A percentile compares a stretch with the other conserved stretches of the same genome.
Evolutionary conservation across 2,797 vertebrate species (phyloP).

Genomic region (Chloroceryle inda): DNA sequence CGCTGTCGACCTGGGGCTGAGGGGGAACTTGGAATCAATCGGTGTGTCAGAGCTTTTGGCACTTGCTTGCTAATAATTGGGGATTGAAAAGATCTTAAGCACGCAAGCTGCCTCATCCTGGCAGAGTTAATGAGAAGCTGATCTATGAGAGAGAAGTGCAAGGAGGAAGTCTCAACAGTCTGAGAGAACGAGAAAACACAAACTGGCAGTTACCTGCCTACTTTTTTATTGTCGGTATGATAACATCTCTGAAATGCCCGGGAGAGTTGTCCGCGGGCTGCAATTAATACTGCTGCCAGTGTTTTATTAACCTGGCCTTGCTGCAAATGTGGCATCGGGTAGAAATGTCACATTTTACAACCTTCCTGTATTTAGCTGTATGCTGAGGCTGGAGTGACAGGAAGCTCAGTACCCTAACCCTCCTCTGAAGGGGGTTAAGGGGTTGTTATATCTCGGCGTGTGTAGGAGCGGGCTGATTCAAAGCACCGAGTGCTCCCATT

Average conservation of each 20-base stretch:
- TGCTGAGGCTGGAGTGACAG: not conserved
- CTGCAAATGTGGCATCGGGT: rapidly evolving
- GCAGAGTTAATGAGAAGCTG: not conserved
- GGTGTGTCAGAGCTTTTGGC: too few species aligned
- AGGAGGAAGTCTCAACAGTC: not conserved
- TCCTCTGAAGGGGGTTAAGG: too few species aligned
- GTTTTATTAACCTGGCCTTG: not conserved
- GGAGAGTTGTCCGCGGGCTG: rapidly evolving
- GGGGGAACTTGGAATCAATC: not conserved
- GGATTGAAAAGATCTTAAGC: not conserved
- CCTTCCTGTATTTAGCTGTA: rapidly evolving
- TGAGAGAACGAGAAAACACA: not conserved
- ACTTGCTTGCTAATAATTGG: not conserved
- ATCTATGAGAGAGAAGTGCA: not conserved
- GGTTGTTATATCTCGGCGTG: not conserved
- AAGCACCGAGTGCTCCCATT: not conserved
- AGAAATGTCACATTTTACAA: rapidly evolving
- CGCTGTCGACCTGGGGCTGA: rapidly evolving
- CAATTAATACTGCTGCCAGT: not conserved
- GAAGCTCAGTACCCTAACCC: not conserved
- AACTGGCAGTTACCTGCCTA: not conserved
- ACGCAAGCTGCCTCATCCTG: not conserved
- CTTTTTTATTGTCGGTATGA: not conserved
- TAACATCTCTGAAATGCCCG: not conserved
- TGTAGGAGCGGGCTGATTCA: not conserved